Evolutionary conservation across 2,113 vertebrate genomes (phyloP).

Genomic region (Crotalus horridus): DNA sequence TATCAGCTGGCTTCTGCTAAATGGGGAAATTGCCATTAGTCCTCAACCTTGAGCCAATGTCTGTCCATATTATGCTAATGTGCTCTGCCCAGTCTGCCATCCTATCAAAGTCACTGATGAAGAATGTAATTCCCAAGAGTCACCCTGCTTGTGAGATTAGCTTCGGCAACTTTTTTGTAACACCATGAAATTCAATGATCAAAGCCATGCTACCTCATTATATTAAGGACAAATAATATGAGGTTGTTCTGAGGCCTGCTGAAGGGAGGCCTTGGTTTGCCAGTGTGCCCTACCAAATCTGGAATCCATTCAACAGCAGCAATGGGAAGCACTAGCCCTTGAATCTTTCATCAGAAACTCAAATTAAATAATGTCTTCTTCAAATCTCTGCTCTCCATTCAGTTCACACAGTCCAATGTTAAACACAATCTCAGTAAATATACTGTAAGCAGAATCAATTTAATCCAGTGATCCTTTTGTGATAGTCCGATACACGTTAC

Average conservation of each 20-base stretch:
- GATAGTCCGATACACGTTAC: not conserved
- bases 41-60: not conserved
- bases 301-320: not conserved
- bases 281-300: not conserved
- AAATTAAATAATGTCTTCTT: not conserved
- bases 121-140: not conserved
- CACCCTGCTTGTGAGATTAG: not conserved
- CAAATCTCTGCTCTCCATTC: not conserved
- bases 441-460: not conserved
- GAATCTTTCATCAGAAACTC: not conserved
- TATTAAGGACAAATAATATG: not conserved
- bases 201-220: not conserved
- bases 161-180: not conserved
- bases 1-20: not conserved
- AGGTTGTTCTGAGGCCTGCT: not conserved
- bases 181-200: not conserved
- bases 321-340: not conserved
- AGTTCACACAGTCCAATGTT: not conserved
- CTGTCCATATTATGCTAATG: not conserved
- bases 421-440: not conserved
- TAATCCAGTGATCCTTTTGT: not conserved
- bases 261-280: not conserved
- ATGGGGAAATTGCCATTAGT: not conserved
- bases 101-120: not conserved
- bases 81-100: not conserved